Percentiles rank a stretch among this genome's conserved stretches.
Conservation (phyloP, 2,113 vertebrate genomes). For the Microcebus jonahi region DNA sequence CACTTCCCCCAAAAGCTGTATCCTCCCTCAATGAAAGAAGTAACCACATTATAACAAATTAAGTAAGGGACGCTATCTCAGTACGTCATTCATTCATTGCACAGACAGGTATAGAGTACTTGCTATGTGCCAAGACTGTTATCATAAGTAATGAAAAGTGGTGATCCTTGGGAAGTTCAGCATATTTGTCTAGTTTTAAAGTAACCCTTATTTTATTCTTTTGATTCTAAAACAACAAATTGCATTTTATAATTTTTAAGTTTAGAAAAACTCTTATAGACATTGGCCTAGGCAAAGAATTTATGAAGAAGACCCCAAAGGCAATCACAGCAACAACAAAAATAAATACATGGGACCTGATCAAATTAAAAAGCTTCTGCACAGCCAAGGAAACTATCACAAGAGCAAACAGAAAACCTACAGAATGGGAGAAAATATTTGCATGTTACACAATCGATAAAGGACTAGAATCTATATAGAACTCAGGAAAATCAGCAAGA, state of each 20-base stretch:
- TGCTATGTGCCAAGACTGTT: background rate
- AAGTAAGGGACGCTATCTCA: background rate
- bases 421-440: too few relatives aligned
- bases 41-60: background rate
- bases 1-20: background rate
- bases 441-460: too few relatives aligned
- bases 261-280: background rate
- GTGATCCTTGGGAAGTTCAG: background rate
- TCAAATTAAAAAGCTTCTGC: too few relatives aligned
- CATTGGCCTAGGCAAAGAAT: too few relatives aligned
- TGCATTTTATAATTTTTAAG: background rate
- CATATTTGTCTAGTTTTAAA: constrained; percentile 30
- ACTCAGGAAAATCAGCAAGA: too few relatives aligned
- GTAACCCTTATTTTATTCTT: background rate
- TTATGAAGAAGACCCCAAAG: too few relatives aligned
- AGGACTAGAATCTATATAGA: too few relatives aligned
- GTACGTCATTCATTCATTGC: background rate
- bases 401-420: too few relatives aligned
- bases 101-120: background rate
- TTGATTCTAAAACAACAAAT: constrained; percentile 21
- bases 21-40: background rate
- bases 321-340: too few relatives aligned
- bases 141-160: background rate
- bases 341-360: too few relatives aligned
- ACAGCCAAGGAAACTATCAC: too few relatives aligned